A percentile compares a stretch with the other conserved stretches of the same genome.
phyloP scores from a whole-genome alignment of 1,140 invertebrate genomes.

The Orius laevigatus region DNA sequence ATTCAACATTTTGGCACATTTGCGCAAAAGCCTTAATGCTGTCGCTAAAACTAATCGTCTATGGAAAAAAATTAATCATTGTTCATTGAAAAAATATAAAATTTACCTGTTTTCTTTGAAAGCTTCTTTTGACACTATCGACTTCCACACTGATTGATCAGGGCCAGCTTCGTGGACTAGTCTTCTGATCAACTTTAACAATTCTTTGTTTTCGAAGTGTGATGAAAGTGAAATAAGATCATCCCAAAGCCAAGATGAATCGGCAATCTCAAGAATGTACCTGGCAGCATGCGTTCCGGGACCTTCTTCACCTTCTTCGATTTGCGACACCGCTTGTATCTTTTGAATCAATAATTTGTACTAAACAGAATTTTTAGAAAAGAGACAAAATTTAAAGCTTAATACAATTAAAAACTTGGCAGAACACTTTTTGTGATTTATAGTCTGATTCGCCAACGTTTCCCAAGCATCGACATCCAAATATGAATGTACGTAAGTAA shows the following conservation, averaged over 20 bases:
- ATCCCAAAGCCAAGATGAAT: slow-evolving; percentile 9
- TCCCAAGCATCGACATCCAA: slow-evolving; percentile 1
- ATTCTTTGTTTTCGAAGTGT: slow-evolving; percentile 12
- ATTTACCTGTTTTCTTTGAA: slow-evolving; percentile 14
- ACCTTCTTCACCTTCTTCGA: slow-evolving; percentile 16
- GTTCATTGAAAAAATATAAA: neutral
- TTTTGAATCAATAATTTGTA: slow-evolving; percentile 12
- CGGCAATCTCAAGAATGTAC: slow-evolving; percentile 1
- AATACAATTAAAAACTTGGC: neutral
- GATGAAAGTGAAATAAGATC: slow-evolving; percentile 5
- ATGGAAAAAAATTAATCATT: neutral
- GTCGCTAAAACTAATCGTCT: slow-evolving; percentile 4
- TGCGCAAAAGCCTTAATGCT: too few relatives aligned
- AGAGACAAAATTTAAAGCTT: neutral
- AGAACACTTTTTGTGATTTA: neutral
- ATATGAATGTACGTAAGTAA: slow-evolving; percentile 14
- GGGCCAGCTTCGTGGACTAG: neutral
- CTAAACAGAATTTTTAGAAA: slow-evolving; percentile 1
- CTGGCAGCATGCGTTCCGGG: slow-evolving; percentile 13
- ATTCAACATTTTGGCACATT: too few relatives aligned
- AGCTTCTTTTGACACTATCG: slow-evolving; percentile 4
- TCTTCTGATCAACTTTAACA: slow-evolving; percentile 4
- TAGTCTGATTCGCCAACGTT: neutral
- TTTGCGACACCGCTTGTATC: slow-evolving; percentile 12
- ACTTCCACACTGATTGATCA: slow-evolving; percentile 7